Evolutionary conservation across 2,888 invertebrate species (phyloP), one percentile per base, ranked within the genome.

Genomic region (Watsonalla binaria): DNA sequence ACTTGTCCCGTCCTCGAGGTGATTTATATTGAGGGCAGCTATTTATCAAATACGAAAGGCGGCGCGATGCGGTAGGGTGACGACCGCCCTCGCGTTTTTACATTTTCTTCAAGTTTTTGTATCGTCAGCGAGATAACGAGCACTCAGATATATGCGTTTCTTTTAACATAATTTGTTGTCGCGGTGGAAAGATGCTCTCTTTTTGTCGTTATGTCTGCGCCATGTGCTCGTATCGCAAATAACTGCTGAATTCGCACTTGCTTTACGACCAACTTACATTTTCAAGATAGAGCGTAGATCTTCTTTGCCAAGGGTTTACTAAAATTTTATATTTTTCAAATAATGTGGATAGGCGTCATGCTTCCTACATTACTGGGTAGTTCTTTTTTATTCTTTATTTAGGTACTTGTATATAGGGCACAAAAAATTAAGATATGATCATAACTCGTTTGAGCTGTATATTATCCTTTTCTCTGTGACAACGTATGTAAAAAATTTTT

Each of bases 41-140:
- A 82, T 86, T 84, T 84, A 84, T 84, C 82, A 84, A 86, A 83
- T 73, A 76, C 74, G 74, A 66, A 67, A 67, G 73, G 73, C 70
- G 64, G 68, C 42, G 54, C 58, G 58, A 52, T 51, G 54, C 49
- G 54, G 54, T 59, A 60, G 72, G 69, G 63, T 65, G 67, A 65
- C 65, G 69, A 64, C 67, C 70, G 72, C 70, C 58, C 66, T 62
- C 60, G 57, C 65, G 66, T 68, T 78, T 76, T 77, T 80, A 79
- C 71, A 74, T 77, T 80, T 76, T 76, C 78, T 73, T 62, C 58
- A 53, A 66, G 66, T 80, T 84, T 84, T 80, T 82, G 78, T 79
- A 66, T 66, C 77, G 76, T 82, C 78, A 82, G 78, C 78, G 59
- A 76, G 76, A 84, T 81, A 84, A 83, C 81, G 79, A 82, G 77